Conservation (phyloP, 2,888 invertebrate genomes). For the Nymphalis urticae region DNA sequence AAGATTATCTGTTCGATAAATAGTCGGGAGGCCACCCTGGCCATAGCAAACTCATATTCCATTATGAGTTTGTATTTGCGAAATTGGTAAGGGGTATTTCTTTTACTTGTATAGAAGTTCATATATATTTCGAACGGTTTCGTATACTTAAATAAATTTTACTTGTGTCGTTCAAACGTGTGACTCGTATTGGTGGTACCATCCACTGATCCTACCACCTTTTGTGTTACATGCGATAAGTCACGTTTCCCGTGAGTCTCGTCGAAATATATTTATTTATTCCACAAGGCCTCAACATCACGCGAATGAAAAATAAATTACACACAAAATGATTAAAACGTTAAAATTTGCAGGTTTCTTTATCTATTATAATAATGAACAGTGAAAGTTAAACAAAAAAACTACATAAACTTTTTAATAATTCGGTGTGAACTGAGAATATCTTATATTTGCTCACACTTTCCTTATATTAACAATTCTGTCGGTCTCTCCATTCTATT, state of each 20-base stretch:
- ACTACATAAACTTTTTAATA: not conserved
- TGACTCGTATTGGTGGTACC: not conserved
- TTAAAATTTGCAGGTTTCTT: not conserved
- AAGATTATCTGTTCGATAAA: too few species aligned
- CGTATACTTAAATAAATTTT: too few species aligned
- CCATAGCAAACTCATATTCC: too few species aligned
- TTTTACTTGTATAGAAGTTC: too few species aligned
- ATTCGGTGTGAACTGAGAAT: too few species aligned
- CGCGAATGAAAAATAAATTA: slow-evolving; percentile 16
- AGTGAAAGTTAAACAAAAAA: not conserved
- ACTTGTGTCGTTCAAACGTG: too few species aligned
- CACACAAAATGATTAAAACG: slow-evolving; percentile 8
- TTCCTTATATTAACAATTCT: too few species aligned
- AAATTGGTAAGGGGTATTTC: too few species aligned
- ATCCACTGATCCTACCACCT: not conserved
- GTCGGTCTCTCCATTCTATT: not conserved
- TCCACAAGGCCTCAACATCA: slow-evolving; percentile 18
- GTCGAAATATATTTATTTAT: slow-evolving; percentile 10
- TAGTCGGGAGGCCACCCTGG: too few species aligned
- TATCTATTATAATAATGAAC: not conserved
- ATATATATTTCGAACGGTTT: too few species aligned
- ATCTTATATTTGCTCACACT: too few species aligned
- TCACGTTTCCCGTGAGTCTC: slow-evolving; percentile 4
- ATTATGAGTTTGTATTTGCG: too few species aligned
- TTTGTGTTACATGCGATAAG: not conserved